A percentile compares a stretch with the other conserved stretches of the same genome.
These are phyloP conservation scores for Drosophila tripunctata DNA, from an alignment of 2,888 invertebrate genomes.

Conservation along the genomic window DNA sequence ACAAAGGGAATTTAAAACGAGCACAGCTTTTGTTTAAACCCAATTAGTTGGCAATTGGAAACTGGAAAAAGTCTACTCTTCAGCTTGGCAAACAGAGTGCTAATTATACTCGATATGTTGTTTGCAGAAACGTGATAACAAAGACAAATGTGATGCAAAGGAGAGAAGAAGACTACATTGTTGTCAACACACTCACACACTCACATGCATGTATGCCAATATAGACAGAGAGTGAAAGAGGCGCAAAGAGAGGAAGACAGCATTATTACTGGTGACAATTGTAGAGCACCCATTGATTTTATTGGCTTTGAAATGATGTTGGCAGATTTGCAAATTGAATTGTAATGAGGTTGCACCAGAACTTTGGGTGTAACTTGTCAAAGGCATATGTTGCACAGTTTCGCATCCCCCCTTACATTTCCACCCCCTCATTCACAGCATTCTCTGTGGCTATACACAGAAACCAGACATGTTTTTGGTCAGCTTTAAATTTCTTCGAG, in stretches of 20 bases:
- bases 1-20: background rate
- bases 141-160: constrained; percentile 19
- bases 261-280: constrained; percentile 13
- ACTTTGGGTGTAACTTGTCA: constrained; percentile 8
- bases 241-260: background rate
- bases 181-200: constrained; percentile 7
- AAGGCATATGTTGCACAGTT: background rate
- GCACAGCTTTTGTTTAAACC: constrained; percentile 26
- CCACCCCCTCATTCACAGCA: background rate
- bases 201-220: constrained; percentile 16
- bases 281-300: background rate
- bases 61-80: constrained; percentile 8
- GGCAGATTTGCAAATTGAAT: constrained; percentile 41
- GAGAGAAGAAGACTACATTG: constrained; percentile 22
- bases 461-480: background rate
- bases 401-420: background rate
- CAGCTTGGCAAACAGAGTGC: constrained; percentile 18
- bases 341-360: constrained; percentile 19
- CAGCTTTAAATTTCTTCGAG: background rate
- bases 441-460: constrained; percentile 1
- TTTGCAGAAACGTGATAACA: background rate
- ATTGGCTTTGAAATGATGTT: constrained; percentile 7
- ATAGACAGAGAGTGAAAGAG: background rate
- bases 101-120: constrained; percentile 37
- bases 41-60: constrained; percentile 33